A percentile compares a stretch with the other conserved stretches of the same genome.
Evolutionary conservation across 2,888 invertebrate genomes (phyloP).

Genomic region (Epinotia demarniana): DNA sequence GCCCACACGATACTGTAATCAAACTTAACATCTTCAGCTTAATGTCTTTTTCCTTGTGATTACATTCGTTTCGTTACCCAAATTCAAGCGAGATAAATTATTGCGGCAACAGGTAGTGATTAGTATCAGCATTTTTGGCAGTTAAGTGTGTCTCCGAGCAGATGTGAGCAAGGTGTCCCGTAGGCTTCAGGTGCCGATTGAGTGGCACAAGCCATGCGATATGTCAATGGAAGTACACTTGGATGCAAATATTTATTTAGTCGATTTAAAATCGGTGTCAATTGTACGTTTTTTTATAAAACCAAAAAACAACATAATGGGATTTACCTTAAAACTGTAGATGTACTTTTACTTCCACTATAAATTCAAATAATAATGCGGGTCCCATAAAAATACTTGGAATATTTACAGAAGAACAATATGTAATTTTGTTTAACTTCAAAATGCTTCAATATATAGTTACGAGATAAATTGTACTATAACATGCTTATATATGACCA

Average conservation of each 20-base stretch:
- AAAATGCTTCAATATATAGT: no score
- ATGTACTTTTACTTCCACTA: no score
- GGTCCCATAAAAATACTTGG: no score
- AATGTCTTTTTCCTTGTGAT: conserved; percentile 4
- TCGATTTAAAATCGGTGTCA: no score
- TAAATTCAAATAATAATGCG: no score
- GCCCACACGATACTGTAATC: conserved; percentile 5
- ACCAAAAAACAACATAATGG: no score
- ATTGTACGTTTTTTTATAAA: no score
- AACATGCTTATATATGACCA: no score
- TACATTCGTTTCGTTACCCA: conserved; percentile 25
- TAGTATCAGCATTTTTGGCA: conserved; percentile 31
- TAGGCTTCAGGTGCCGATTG: conserved; percentile 69
- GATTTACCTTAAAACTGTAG: no score
- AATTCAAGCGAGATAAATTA: conserved; percentile 43
- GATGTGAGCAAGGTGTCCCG: conserved; percentile 80
- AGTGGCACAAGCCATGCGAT: conserved; percentile 77
- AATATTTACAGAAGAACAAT: no score
- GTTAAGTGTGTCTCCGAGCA: conserved; percentile 56
- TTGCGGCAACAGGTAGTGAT: conserved; percentile 38
- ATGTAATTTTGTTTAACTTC: no score
- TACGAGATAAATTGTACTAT: no score
- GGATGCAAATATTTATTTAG: not conserved
- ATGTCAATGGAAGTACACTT: conserved; percentile 54
- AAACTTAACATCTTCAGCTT: conserved; percentile 7